Evolutionary conservation across 2,797 vertebrate species (phyloP).

Genomic region (Pipistrellus kuhlii): DNA sequence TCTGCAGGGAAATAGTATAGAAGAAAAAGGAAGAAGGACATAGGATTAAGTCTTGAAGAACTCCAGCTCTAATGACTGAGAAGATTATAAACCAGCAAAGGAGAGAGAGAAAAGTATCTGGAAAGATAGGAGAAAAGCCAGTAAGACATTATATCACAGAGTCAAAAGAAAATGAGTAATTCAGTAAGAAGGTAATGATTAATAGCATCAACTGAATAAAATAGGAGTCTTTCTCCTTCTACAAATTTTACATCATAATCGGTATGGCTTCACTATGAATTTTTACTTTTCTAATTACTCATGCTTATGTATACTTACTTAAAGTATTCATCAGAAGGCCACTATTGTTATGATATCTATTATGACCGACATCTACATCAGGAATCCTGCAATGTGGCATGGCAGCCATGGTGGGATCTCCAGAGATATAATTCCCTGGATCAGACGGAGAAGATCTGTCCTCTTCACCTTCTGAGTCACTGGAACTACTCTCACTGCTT

Average conservation of each 20-base stretch:
- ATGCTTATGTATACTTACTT: constrained; percentile 90
- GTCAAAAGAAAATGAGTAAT: constrained; percentile 25
- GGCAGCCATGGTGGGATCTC: constrained; percentile 85
- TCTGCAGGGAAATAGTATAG: background rate
- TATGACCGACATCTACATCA: constrained; percentile 84
- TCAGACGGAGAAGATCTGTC: constrained; percentile 80
- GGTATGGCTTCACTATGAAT: background rate
- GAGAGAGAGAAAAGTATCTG: constrained; percentile 20
- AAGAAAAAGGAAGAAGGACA: constrained; percentile 4
- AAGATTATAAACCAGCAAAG: constrained; percentile 43
- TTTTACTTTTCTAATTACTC: constrained; percentile 78
- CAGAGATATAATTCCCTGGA: constrained; percentile 79
- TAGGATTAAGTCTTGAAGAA: background rate
- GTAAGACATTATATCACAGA: background rate
- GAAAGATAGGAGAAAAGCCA: constrained; percentile 39
- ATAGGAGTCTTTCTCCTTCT: background rate
- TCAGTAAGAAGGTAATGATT: constrained; percentile 7
- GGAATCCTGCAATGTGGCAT: constrained; percentile 87
- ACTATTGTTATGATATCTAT: constrained; percentile 88
- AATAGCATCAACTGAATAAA: constrained; percentile 51
- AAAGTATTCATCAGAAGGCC: constrained; percentile 95
- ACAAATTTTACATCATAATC: constrained; percentile 53
- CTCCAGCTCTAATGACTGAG: constrained; percentile 11
- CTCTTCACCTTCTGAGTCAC: constrained; percentile 93
- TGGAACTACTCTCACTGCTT: constrained; percentile 94